Evolutionary conservation across 1,140 invertebrate genomes (phyloP).

Genomic region (Lerema accius): DNA sequence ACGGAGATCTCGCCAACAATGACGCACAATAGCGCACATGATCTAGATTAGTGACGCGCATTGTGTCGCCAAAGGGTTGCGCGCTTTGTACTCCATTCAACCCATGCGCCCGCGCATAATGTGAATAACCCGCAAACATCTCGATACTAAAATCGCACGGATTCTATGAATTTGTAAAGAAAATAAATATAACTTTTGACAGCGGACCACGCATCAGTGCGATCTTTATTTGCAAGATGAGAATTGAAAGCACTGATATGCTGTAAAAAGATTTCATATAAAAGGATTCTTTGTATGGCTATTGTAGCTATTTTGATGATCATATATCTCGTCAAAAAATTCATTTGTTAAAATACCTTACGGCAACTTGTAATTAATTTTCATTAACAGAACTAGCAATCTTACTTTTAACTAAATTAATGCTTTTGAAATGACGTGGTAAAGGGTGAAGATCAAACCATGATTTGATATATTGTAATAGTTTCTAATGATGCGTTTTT

Average conservation of each 20-base stretch:
- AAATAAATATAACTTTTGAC: conserved; percentile 83
- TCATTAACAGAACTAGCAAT: conserved; percentile 59
- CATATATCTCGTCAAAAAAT: background rate
- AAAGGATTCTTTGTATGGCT: conserved; percentile 1
- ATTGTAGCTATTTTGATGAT: conserved; percentile 12
- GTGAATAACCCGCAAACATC: conserved; percentile 73
- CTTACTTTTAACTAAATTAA: conserved; percentile 73
- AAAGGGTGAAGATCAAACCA: conserved; percentile 50
- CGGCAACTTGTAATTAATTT: conserved; percentile 58
- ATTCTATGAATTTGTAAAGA: conserved; percentile 81
- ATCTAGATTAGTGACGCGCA: conserved; percentile 81
- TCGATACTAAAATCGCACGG: conserved; percentile 72
- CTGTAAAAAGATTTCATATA: conserved; percentile 47
- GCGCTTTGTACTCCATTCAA: conserved; percentile 61
- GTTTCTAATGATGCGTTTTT: conserved; percentile 75
- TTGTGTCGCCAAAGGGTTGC: conserved; percentile 81
- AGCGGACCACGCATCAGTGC: conserved; percentile 70
- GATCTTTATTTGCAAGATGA: conserved; percentile 77
- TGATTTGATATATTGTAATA: conserved; percentile 71
- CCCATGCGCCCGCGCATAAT: conserved; percentile 65
- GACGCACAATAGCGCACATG: conserved; percentile 69
- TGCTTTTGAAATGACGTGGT: conserved; percentile 53
- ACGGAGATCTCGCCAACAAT: conserved; percentile 49
- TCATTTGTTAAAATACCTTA: conserved; percentile 25
- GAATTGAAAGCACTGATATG: conserved; percentile 62